A percentile compares a stretch with the other conserved stretches of the same genome.
phyloP scores from a whole-genome alignment of 2,113 vertebrate species.

The Murina feae region DNA sequence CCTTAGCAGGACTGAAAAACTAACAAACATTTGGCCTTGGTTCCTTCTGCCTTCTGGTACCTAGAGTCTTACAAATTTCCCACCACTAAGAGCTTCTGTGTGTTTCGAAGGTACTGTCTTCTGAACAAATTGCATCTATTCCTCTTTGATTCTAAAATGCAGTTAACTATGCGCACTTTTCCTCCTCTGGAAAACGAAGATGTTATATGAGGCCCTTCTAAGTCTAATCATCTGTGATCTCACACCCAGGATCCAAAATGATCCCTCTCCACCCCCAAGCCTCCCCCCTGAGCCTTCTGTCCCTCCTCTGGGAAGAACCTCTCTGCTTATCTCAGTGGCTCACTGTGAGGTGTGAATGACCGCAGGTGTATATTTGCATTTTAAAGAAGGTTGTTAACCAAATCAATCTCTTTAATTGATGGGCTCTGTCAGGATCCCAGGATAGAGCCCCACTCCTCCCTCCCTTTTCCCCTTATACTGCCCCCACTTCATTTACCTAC shows the following conservation, averaged over 20 bases:
- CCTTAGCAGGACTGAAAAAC: background rate
- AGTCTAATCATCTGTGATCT: background rate
- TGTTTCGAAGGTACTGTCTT: background rate
- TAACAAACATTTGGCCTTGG: background rate
- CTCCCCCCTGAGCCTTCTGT: background rate
- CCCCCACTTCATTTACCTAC: background rate
- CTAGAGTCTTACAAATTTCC: background rate
- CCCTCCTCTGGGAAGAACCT: background rate
- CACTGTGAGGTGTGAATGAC: background rate
- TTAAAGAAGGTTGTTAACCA: slow-evolving; percentile 28
- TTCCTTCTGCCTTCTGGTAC: background rate
- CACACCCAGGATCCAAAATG: background rate
- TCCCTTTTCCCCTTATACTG: background rate
- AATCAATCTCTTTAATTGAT: background rate
- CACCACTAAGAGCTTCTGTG: background rate
- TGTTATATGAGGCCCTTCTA: background rate
- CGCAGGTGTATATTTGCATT: background rate
- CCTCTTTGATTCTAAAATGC: background rate
- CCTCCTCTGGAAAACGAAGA: background rate
- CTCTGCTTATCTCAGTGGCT: background rate
- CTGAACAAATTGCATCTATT: background rate
- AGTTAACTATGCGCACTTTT: background rate
- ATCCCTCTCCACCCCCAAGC: background rate
- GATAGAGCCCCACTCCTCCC: background rate
- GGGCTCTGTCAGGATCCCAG: background rate